These are phyloP conservation scores for Eristalis intricaria DNA, from an alignment of 2,888 invertebrate genomes.

Conservation along the genomic window DNA sequence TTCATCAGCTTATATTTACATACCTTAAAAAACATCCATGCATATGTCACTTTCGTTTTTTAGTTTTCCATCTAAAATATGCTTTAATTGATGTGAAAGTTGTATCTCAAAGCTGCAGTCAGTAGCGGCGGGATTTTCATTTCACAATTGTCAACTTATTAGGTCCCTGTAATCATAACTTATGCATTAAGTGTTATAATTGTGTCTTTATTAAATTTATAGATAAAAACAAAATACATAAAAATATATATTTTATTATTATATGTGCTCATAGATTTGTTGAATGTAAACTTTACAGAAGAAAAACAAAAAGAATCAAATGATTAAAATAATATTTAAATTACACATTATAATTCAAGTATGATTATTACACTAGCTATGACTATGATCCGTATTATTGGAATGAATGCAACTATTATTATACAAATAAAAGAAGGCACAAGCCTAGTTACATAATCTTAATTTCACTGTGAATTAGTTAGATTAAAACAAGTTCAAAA, in stretches of 20 bases:
- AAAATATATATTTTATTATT: constrained; percentile 57
- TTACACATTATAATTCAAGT: constrained; percentile 1
- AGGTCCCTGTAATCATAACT: constrained; percentile 36
- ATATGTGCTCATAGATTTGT: constrained; percentile 56
- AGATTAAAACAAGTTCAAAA: constrained; percentile 29
- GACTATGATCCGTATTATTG: constrained; percentile 60
- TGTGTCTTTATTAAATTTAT: constrained; percentile 55
- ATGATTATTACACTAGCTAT: constrained; percentile 34
- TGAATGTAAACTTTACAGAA: constrained; percentile 32
- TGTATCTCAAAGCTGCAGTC: background rate
- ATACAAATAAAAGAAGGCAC: constrained; percentile 54
- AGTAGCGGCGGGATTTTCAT: background rate
- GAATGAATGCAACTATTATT: constrained; percentile 64
- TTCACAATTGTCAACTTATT: background rate
- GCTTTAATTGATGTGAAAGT: background rate
- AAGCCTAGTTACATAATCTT: constrained; percentile 41
- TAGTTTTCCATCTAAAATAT: background rate
- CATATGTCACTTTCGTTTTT: background rate
- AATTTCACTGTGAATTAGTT: constrained; percentile 54
- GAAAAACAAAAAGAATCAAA: background rate
- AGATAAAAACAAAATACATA: constrained; percentile 29
- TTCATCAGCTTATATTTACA: background rate
- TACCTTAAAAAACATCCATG: background rate
- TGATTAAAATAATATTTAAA: constrained; percentile 12
- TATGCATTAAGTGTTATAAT: constrained; percentile 60